These are phyloP conservation scores for Arizona elegans DNA, from an alignment of 2,113 vertebrate species.

Conservation along the genomic window DNA sequence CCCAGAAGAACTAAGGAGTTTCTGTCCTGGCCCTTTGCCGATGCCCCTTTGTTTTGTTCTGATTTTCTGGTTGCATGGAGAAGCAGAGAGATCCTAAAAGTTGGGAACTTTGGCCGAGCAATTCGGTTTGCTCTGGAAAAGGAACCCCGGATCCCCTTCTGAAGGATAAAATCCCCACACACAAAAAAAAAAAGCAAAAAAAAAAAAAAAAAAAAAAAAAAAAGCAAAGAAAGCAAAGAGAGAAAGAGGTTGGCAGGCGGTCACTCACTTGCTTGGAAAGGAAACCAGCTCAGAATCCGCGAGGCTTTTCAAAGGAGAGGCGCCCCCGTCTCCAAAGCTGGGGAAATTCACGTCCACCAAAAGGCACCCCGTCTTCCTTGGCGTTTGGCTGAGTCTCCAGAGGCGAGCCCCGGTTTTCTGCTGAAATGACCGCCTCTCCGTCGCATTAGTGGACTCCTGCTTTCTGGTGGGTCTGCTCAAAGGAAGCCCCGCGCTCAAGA, in stretches of 20 bases:
- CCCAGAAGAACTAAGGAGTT: background rate
- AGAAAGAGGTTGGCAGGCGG: background rate
- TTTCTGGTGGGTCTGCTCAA: background rate
- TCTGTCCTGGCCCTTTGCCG: background rate
- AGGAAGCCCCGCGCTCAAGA: fast-evolving
- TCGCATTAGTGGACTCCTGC: conserved; percentile 31
- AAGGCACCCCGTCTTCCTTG: background rate
- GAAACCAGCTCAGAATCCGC: background rate
- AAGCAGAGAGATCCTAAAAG: background rate
- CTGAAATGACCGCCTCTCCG: background rate
- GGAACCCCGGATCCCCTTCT: background rate
- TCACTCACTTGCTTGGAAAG: fast-evolving
- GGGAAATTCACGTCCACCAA: background rate
- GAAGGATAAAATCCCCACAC: background rate
- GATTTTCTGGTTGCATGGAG: background rate
- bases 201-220: background rate
- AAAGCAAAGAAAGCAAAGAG: background rate
- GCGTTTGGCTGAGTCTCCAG: background rate
- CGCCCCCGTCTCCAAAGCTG: background rate
- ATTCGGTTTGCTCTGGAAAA: background rate
- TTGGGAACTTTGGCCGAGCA: background rate
- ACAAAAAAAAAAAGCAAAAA: background rate
- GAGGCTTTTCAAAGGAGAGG: fast-evolving
- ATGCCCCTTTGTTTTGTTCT: conserved; percentile 31
- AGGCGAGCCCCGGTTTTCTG: background rate